Conservation (phyloP, 1,140 invertebrate species). For the Apis cerana region DNA sequence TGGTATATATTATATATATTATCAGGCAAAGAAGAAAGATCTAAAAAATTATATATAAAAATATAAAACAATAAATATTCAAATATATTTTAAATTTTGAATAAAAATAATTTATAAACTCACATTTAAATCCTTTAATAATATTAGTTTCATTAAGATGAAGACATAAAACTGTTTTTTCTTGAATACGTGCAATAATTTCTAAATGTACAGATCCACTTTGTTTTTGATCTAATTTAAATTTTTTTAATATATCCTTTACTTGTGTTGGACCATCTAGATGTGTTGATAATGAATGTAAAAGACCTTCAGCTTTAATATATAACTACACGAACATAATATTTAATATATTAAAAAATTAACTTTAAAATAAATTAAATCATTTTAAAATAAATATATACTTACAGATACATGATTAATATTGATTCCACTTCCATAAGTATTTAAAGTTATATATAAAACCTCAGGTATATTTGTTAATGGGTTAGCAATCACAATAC, state of each 20-base stretch:
- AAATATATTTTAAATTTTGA: constrained; percentile 47
- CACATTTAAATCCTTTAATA: constrained; percentile 77
- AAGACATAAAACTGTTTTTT: constrained; percentile 83
- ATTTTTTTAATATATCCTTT: constrained; percentile 79
- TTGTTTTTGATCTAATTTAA: constrained; percentile 79
- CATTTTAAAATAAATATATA: constrained; percentile 42
- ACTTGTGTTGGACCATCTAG: constrained; percentile 78
- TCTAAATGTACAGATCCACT: constrained; percentile 82
- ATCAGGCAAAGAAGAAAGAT: constrained; percentile 73
- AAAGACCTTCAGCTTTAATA: constrained; percentile 82
- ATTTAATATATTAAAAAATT: constrained; percentile 33
- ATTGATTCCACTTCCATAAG: constrained; percentile 82
- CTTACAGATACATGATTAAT: constrained; percentile 82
- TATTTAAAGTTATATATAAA: constrained; percentile 82
- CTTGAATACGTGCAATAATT: constrained; percentile 83
- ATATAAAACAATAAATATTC: constrained; percentile 51
- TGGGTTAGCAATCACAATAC: constrained; percentile 83
- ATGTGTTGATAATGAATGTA: constrained; percentile 74
- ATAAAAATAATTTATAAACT: constrained; percentile 48
- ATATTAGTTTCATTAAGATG: constrained; percentile 83
- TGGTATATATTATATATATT: constrained; percentile 75
- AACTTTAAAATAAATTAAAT: neutral
- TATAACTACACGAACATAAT: constrained; percentile 78
- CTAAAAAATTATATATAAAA: constrained; percentile 67
- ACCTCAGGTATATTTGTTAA: constrained; percentile 84